Evolutionary conservation across 2,888 invertebrate species (phyloP).

Genomic region (Sceliomorpha sp.): DNA sequence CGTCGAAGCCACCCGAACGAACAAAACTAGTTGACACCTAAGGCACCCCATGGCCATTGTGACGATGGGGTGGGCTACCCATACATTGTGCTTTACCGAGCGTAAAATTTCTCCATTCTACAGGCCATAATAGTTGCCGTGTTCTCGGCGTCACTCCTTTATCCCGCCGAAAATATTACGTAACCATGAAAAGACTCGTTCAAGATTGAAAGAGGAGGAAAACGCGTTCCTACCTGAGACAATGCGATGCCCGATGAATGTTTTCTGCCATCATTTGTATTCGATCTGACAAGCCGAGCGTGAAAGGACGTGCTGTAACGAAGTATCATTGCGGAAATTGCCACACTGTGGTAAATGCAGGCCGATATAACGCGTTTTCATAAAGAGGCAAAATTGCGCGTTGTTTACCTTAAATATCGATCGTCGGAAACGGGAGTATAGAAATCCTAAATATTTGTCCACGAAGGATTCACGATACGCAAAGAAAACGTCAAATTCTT

Average conservation of each 20-base stretch:
- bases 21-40: conserved; percentile 73
- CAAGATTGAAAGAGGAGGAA: conserved; percentile 40
- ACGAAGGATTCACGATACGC: too few species aligned
- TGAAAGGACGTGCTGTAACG: too few species aligned
- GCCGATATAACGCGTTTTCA: too few species aligned
- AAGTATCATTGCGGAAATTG: too few species aligned
- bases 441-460: too few species aligned
- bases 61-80: conserved; percentile 28
- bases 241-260: conserved; percentile 33
- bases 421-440: too few species aligned
- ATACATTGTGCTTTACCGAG: conserved; percentile 73
- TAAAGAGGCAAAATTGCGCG: too few species aligned
- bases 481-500: too few species aligned
- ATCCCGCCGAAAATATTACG: conserved; percentile 52
- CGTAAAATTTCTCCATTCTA: conserved; percentile 76
- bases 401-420: too few species aligned
- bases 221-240: conserved; percentile 19
- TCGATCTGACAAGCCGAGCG: too few species aligned
- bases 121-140: conserved; percentile 62
- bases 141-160: conserved; percentile 56
- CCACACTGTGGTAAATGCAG: too few species aligned
- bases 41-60: conserved; percentile 67
- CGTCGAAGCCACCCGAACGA: conserved; percentile 65
- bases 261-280: background rate
- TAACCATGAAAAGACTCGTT: conserved; percentile 49